Conservation (phyloP, 2,888 invertebrate species). For the Minunthozetes semirufus region DNA sequence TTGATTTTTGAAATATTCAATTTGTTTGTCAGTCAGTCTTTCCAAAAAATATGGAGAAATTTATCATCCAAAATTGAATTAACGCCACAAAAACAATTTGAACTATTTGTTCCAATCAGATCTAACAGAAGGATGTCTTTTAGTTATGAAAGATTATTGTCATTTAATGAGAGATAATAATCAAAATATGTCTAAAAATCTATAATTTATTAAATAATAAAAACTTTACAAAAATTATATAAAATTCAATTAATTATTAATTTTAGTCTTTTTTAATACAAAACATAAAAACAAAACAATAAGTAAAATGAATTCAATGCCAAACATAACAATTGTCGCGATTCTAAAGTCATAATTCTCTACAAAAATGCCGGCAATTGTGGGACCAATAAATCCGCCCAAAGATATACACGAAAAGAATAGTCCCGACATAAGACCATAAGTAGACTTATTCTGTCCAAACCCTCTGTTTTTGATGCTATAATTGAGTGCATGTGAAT, state of each 20-base stretch:
- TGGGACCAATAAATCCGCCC: conserved; percentile 36
- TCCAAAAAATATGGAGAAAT: no score
- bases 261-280: conserved; percentile 2
- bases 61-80: no score
- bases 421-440: conserved; percentile 76
- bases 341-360: conserved; percentile 15
- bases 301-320: conserved; percentile 16
- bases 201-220: no score
- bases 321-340: conserved; percentile 28
- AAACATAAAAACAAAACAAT: conserved; percentile 14
- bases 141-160: no score
- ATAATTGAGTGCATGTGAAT: conserved; percentile 34
- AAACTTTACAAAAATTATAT: neutral
- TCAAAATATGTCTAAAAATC: no score
- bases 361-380: conserved; percentile 30
- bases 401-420: conserved; percentile 47
- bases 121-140: no score
- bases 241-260: neutral
- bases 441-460: conserved; percentile 76
- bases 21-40: no score
- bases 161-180: no score
- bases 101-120: no score
- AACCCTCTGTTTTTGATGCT: conserved; percentile 49
- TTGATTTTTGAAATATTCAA: no score
- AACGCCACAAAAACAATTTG: no score